Conservation (phyloP, 2,888 invertebrate species). For the Alsophila aescularia region DNA sequence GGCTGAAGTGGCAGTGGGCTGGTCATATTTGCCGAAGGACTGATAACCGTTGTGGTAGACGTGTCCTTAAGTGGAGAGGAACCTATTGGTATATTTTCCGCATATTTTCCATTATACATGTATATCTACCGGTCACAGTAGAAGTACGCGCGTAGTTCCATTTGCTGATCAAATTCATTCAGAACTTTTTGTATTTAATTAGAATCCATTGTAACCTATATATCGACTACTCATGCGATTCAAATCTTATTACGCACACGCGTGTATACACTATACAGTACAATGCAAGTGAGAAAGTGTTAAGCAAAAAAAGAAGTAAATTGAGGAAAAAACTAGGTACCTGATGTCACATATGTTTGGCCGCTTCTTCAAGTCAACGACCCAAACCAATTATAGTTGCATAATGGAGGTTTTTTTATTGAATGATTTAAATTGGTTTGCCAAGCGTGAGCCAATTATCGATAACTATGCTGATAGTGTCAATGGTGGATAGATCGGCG, state of each 20-base stretch:
- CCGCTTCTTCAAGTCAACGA: conserved; percentile 66
- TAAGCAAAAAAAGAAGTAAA: conserved; percentile 57
- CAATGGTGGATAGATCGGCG: conserved; percentile 47
- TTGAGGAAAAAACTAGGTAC: conserved; percentile 36
- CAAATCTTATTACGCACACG: conserved; percentile 55
- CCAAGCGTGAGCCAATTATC: conserved; percentile 61
- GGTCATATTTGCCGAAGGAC: too few species aligned
- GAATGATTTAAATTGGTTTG: conserved; percentile 66
- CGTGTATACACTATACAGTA: conserved; percentile 41
- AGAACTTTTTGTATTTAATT: conserved; percentile 45
- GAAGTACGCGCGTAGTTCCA: not conserved
- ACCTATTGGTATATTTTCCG: too few species aligned
- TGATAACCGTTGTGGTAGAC: too few species aligned
- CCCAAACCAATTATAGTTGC: conserved; percentile 75
- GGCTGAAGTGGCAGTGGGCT: too few species aligned
- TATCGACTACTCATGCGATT: conserved; percentile 57
- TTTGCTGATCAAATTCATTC: conserved; percentile 25
- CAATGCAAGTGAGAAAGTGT: conserved; percentile 66
- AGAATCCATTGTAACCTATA: conserved; percentile 44
- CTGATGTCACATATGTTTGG: conserved; percentile 60
- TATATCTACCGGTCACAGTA: too few species aligned
- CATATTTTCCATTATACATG: too few species aligned
- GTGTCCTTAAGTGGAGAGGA: too few species aligned
- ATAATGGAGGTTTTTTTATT: conserved; percentile 67
- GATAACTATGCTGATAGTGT: conserved; percentile 60